phyloP scores from a whole-genome alignment of 2,888 invertebrate species.

The Synanthedon myopaeformis region DNA sequence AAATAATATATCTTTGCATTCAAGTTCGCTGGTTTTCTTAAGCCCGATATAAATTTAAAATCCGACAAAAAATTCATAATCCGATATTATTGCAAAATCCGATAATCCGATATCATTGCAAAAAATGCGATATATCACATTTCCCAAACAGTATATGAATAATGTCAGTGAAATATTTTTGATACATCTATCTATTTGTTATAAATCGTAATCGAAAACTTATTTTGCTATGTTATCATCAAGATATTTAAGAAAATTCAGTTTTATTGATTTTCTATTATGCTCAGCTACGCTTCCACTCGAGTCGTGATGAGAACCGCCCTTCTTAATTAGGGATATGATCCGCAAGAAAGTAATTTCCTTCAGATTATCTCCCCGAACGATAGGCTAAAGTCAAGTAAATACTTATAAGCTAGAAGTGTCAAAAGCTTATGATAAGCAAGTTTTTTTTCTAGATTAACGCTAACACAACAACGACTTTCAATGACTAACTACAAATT shows the following conservation, averaged over 20 bases:
- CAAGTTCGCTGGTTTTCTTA: no score
- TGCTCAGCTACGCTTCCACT: slow-evolving; percentile 27
- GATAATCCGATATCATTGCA: no score
- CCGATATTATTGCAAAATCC: no score
- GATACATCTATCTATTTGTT: slow-evolving; percentile 10
- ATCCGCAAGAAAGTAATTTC: slow-evolving; percentile 55
- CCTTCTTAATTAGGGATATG: slow-evolving; percentile 54
- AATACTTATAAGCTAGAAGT: slow-evolving; percentile 23
- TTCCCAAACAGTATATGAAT: no score
- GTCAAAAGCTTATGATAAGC: background rate
- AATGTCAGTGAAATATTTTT: no score
- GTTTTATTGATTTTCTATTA: slow-evolving; percentile 44
- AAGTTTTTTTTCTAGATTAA: no score
- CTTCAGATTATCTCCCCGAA: slow-evolving; percentile 32
- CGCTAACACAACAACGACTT: no score
- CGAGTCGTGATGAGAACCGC: slow-evolving; percentile 28
- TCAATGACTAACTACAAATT: no score
- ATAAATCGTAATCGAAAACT: slow-evolving; percentile 4
- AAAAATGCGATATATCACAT: no score
- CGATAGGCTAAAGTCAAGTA: slow-evolving; percentile 21
- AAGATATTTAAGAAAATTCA: background rate
- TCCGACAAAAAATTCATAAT: no score
- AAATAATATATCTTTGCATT: no score
- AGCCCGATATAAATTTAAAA: no score
- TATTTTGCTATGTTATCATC: background rate